Percentiles rank a stretch among this genome's conserved stretches.
Evolutionary conservation across 2,797 vertebrate species (phyloP).

Genomic region (Chiroxiphia lanceolata): DNA sequence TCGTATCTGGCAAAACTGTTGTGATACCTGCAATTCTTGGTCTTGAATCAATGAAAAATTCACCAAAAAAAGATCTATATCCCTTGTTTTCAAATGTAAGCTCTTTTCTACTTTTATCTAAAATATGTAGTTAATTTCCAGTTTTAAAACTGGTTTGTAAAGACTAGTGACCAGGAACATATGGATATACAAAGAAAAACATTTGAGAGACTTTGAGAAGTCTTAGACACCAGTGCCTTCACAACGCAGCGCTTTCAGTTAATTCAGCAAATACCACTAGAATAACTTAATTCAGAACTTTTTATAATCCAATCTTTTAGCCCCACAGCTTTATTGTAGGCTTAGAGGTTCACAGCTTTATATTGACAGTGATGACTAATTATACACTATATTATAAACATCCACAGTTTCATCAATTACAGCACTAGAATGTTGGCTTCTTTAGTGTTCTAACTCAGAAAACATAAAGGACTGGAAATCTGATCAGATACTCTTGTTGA

Average conservation of each 20-base stretch:
- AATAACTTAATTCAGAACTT: background rate
- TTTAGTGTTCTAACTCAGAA: background rate
- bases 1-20: background rate
- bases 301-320: background rate
- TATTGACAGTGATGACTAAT: background rate
- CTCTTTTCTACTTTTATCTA: background rate
- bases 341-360: background rate
- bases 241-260: background rate
- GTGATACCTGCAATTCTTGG: background rate
- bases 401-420: background rate
- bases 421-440: background rate
- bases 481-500: background rate
- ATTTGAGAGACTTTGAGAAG: background rate
- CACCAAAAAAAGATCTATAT: background rate
- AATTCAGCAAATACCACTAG: background rate
- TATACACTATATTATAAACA: background rate
- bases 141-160: background rate
- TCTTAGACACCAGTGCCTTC: background rate
- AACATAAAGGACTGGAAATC: background rate
- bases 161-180: background rate
- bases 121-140: background rate
- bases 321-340: background rate
- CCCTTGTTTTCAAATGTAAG: background rate
- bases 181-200: background rate
- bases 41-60: background rate